phyloP scores from a whole-genome alignment of 2,113 vertebrate species.

The Andinoacara biseriatus region DNA sequence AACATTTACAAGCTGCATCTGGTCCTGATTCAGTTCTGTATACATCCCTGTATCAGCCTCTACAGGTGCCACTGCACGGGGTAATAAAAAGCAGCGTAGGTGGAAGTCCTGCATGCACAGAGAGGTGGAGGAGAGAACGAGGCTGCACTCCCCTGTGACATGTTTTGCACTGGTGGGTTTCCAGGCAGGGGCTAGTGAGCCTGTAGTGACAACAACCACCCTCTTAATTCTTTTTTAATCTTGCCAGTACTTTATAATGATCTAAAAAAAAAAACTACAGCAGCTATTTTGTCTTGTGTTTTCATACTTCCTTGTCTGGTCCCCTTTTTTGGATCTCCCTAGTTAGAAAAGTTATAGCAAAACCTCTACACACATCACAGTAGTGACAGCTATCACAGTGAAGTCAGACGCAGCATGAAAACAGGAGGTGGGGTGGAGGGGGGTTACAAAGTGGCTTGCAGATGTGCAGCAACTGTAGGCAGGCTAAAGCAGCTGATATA shows the following conservation, averaged over 20 bases:
- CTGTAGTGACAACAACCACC: background rate
- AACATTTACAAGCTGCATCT: slow-evolving; percentile 69
- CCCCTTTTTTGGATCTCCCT: background rate
- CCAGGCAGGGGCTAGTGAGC: slow-evolving; percentile 29
- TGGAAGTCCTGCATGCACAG: slow-evolving; percentile 28
- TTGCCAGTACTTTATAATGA: no score
- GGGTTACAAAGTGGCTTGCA: background rate
- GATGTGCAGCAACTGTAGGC: background rate
- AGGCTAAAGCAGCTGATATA: background rate
- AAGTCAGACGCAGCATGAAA: background rate
- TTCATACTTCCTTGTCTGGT: background rate
- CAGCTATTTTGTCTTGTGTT: background rate
- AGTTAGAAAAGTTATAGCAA: background rate
- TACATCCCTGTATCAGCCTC: slow-evolving; percentile 43
- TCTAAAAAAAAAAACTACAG: no score
- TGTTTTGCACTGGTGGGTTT: slow-evolving; percentile 38
- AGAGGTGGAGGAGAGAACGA: slow-evolving; percentile 17
- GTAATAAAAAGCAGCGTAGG: slow-evolving; percentile 71
- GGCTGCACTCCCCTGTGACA: slow-evolving; percentile 33
- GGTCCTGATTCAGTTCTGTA: slow-evolving; percentile 64
- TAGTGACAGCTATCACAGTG: background rate
- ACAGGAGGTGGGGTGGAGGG: background rate
- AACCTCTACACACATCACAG: background rate
- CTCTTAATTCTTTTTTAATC: background rate
- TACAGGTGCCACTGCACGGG: slow-evolving; percentile 73